A percentile compares a stretch with the other conserved stretches of the same genome.
phyloP scores from a whole-genome alignment of 2,797 vertebrate genomes.

The Lindbergichthys nudifrons region DNA sequence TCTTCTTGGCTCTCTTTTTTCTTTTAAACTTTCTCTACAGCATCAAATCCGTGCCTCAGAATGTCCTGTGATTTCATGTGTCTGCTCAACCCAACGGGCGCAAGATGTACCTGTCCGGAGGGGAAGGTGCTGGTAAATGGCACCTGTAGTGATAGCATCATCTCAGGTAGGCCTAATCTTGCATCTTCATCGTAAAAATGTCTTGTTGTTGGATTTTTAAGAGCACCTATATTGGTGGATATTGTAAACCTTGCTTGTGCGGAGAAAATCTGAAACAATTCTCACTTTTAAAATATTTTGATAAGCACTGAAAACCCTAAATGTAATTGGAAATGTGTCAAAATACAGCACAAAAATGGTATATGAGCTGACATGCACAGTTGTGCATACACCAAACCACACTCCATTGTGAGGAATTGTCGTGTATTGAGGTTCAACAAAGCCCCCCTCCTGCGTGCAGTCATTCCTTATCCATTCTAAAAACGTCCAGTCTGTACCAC shows the following conservation, averaged over 20 bases:
- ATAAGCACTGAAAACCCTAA: neutral
- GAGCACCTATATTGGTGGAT: neutral
- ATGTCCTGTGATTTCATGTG: constrained; percentile 96
- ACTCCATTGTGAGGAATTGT: neutral
- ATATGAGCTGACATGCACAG: neutral
- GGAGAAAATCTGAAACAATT: neutral
- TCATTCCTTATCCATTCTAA: neutral
- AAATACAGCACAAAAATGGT: neutral
- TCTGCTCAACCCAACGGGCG: constrained; percentile 94
- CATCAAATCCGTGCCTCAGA: constrained; percentile 92
- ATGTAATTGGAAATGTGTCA: neutral
- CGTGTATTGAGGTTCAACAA: neutral
- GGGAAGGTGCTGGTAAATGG: constrained; percentile 94
- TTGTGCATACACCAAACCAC: neutral
- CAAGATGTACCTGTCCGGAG: constrained; percentile 94
- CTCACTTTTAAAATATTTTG: neutral
- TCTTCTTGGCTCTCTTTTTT: constrained; percentile 10
- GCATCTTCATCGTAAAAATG: neutral
- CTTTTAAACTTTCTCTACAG: constrained; percentile 71
- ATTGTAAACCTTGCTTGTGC: neutral
- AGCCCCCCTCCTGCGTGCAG: neutral
- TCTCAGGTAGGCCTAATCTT: constrained; percentile 84
- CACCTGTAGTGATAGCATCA: constrained; percentile 90
- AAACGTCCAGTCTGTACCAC: constrained; percentile 1
- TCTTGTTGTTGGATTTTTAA: neutral